Evolutionary conservation across 1,140 invertebrate species (phyloP).

Genomic region (Penaeus chinensis): DNA sequence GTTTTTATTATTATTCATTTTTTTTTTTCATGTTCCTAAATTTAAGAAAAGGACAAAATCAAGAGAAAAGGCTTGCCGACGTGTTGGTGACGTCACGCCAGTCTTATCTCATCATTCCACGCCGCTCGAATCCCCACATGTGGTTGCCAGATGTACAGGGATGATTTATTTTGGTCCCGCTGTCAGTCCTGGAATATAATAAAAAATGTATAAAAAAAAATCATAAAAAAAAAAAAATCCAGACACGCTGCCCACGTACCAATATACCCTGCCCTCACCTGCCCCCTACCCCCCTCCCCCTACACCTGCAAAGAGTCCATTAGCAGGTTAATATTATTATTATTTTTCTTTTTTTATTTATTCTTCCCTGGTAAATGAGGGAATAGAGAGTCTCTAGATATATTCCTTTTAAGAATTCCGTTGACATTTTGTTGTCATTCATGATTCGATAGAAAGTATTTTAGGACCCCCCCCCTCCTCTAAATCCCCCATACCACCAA

Average conservation of each 20-base stretch:
- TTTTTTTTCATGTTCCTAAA: too few relatives aligned
- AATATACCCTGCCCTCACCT: slow-evolving; percentile 21
- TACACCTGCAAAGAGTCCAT: not conserved
- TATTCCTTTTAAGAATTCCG: too few relatives aligned
- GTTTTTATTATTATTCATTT: too few relatives aligned
- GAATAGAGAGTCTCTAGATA: too few relatives aligned
- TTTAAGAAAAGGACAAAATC: too few relatives aligned
- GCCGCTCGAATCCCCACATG: slow-evolving; percentile 21
- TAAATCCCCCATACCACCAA: too few relatives aligned
- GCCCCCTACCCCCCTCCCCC: not conserved
- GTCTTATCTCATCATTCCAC: slow-evolving; percentile 36
- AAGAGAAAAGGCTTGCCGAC: not conserved
- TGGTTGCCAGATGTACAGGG: slow-evolving; percentile 41
- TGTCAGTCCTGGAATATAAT: slow-evolving; percentile 11
- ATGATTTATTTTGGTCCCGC: slow-evolving; percentile 42
- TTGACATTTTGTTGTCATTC: too few relatives aligned
- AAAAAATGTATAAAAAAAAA: too few relatives aligned
- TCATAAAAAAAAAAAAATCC: not conserved
- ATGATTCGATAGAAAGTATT: too few relatives aligned
- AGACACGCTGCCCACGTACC: slow-evolving; percentile 4
- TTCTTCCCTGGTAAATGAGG: too few relatives aligned
- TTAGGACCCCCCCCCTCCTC: too few relatives aligned
- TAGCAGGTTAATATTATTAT: not conserved
- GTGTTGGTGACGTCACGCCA: slow-evolving; percentile 4
- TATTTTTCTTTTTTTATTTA: not conserved